Base-by-base conservation (phyloP, 2,113 vertebrate species). In the Canis aureus region DNA sequence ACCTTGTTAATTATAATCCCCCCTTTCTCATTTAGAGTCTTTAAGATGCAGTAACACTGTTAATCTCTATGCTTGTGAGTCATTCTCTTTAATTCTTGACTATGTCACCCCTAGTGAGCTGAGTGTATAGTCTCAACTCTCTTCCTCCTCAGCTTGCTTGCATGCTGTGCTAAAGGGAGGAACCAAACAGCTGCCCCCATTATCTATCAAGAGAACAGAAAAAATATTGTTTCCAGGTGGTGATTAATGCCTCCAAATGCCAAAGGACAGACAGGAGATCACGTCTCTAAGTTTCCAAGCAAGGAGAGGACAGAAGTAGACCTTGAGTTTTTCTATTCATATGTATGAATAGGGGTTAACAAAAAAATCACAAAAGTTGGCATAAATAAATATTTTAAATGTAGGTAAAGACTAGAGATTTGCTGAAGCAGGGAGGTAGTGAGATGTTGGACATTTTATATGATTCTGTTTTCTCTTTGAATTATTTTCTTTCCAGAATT, bases 71-170 rank as follows among this genome's bases (percentile, higher is more conserved):
- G 53, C 12, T 27, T n/a, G 51, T 89, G 85, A 90, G 64, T 95
- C 62, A 93, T 15, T 43, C 87, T 64, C 74, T 53, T 69, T 81
- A 95, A 85, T 93, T 83, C 84, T 90, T 78, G 76, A 73, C 69
- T 35, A 23, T 85, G 53, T 91, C 90, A 66, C 35, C 35, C 49
- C 62, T 62, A 22, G 59, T 55, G 76, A 84, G 83, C 60, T 88
- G 53, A 79, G 22, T 43, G 32, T 43, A 32, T 7, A 51, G 35
- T 93, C 79, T 59, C 16, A 51, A 64, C 9, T 83, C 27, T 73
- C 29, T 78, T 76, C 55, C 79, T 82, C 62, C 71, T 62, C 32
- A 16, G 67, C 51, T 16, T 64, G 88, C 7, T 23, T 69, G 67
- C 82, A 16, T 83, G 59, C 25, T 69, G 32, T 22, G 25, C 66